Evolutionary conservation across 92 coral and sea anemone species (phyloP), one percentile per base, ranked within the genome.

Genomic region (Paramuricea clavata): DNA sequence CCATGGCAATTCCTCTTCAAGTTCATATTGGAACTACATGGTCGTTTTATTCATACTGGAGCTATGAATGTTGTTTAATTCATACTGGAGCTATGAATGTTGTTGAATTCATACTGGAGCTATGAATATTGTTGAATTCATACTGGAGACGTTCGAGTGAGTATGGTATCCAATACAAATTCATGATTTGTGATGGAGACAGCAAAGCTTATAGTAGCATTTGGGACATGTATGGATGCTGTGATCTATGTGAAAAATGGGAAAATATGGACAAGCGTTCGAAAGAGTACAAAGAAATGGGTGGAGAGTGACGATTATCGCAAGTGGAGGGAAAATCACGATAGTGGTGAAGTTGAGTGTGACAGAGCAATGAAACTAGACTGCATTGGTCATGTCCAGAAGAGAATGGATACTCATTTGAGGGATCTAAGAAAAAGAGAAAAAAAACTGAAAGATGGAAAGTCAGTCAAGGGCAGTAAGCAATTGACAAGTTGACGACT

Each of bases 181-280:
- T 17, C 23, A 86, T 90, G 93, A 49, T 90, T 17, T 73, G 87
- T n/a, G 90, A 90, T 73, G 93, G 88, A 0, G 85, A 90, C 61
- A 78, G 87, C 27, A 90, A 49, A n/a, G 22, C 81, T 12, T 74
- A 86, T 42, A 35, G 39, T 42, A 0, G 61, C 32, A 86, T 90
- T 5, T 90, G 90, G 93, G 70, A 81, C 41, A 52, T 32, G 8
- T 81, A 86, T 81, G 85, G 85, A 11, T 36, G 68, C 59, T 90
- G 88, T 81, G 88, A 86, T 35, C 77, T 25, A 3, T 87, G 93
- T 76, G 83, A 22, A 22, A 72, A 87, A 82, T 22, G 65, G 75
- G 85, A 85, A n/a, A 87, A 82, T 22, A 77, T 82, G 85, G 88
- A 68, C 28, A 73, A 76, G 22, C 70, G 32, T 57, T 71, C 73